Percentiles rank a stretch among this genome's conserved stretches.
phyloP scores from a whole-genome alignment of 2,797 vertebrate genomes.

The Gadopsis marmoratus region DNA sequence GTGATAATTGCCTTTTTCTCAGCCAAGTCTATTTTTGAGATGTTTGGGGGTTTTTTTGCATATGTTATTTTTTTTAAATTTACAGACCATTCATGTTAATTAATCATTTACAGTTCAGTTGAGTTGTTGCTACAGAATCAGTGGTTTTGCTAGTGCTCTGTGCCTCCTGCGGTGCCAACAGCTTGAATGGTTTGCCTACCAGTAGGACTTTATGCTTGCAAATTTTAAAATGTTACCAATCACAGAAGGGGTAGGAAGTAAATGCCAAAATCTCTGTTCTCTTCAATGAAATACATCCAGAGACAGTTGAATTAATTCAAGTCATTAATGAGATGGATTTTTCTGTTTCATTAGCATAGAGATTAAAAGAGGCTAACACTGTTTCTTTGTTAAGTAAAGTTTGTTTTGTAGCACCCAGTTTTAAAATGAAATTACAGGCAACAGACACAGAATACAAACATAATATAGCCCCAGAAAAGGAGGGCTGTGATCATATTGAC shows the following conservation, averaged over 20 bases:
- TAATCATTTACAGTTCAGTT: constrained; percentile 48
- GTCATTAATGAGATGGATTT: constrained; percentile 1
- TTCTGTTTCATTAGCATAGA: not conserved
- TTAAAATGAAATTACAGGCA: not conserved
- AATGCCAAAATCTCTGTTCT: constrained; percentile 3
- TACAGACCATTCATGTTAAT: constrained; percentile 58
- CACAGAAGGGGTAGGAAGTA: not conserved
- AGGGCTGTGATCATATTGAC: not conserved
- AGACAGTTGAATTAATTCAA: constrained; percentile 16
- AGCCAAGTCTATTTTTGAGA: constrained; percentile 70
- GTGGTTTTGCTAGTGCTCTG: constrained; percentile 14
- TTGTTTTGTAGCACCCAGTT: not conserved
- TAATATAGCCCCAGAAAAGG: not conserved
- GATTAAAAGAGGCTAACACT: not conserved
- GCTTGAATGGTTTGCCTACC: constrained; percentile 25
- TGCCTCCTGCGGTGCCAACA: constrained; percentile 21
- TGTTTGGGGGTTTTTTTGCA: constrained; percentile 18
- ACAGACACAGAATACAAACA: constrained; percentile 1
- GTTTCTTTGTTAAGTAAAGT: not conserved
- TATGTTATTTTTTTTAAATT: constrained; percentile 30
- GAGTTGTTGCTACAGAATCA: constrained; percentile 41
- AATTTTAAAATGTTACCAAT: not conserved
- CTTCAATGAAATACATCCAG: constrained; percentile 16
- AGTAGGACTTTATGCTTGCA: not conserved
- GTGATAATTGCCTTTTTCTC: constrained; percentile 80